phyloP scores from a whole-genome alignment of 2,797 vertebrate species.

The Moxostoma hubbsi region DNA sequence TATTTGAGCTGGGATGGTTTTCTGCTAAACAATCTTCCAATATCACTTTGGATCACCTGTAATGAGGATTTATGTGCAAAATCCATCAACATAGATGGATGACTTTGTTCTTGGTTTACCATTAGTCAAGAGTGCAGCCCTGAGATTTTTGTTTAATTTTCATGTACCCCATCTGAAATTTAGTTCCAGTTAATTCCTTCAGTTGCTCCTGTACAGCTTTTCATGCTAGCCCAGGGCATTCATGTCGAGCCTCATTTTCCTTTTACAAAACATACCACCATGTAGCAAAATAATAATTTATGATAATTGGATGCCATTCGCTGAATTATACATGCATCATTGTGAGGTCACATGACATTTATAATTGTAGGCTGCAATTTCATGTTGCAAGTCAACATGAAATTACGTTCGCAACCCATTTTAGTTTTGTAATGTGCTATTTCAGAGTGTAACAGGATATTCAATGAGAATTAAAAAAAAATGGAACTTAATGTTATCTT shows the following conservation, averaged over 20 bases:
- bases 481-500: background rate
- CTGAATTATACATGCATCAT: background rate
- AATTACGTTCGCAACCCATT: background rate
- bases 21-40: slow-evolving; percentile 39
- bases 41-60: slow-evolving; percentile 44
- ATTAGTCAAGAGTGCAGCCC: slow-evolving; percentile 44
- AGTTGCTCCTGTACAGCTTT: slow-evolving; percentile 9
- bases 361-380: background rate
- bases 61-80: slow-evolving; percentile 44
- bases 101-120: slow-evolving; percentile 45
- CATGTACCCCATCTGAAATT: slow-evolving; percentile 16
- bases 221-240: slow-evolving; percentile 13
- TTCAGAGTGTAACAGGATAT: background rate
- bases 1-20: slow-evolving; percentile 37
- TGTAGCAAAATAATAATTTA: background rate
- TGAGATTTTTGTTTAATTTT: slow-evolving; percentile 31
- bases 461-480: background rate
- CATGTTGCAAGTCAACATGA: no score
- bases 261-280: background rate
- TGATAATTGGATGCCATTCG: background rate
- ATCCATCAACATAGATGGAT: slow-evolving; percentile 46
- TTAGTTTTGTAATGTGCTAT: background rate
- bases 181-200: background rate
- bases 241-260: slow-evolving; percentile 5
- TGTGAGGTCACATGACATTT: background rate